These are phyloP conservation scores for Trinorchestia longiramus DNA, from an alignment of 1,140 invertebrate genomes.

Conservation along the genomic window DNA sequence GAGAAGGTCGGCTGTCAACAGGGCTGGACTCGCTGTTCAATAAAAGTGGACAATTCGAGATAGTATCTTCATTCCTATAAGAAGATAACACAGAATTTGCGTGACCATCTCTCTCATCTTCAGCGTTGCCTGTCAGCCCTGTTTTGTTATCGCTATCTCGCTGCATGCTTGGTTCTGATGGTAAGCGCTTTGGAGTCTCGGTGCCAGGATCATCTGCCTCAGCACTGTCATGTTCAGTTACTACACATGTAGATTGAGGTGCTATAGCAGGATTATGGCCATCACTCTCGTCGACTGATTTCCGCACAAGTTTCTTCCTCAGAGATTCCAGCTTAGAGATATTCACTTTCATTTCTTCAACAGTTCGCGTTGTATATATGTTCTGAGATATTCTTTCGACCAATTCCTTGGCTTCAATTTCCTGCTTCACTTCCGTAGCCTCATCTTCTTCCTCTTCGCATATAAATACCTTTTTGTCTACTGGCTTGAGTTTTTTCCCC, in stretches of 20 bases:
- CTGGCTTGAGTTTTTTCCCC: neutral
- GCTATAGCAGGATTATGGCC: neutral
- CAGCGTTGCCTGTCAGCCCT: neutral
- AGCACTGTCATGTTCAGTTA: neutral
- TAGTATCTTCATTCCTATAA: neutral
- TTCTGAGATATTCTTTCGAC: slow-evolving; percentile 42
- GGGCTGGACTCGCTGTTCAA: neutral
- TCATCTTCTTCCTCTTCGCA: neutral
- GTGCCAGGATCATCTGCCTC: neutral
- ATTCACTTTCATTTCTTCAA: slow-evolving; percentile 2
- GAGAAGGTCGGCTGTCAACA: neutral
- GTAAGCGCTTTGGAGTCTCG: neutral
- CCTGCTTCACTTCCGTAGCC: neutral
- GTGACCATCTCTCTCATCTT: neutral
- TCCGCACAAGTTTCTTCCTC: neutral
- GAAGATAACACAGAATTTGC: neutral
- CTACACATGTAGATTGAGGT: neutral
- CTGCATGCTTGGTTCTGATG: neutral
- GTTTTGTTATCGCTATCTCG: neutral
- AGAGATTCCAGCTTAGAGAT: slow-evolving; percentile 9
- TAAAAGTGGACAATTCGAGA: neutral
- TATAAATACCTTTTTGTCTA: neutral
- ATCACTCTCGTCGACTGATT: slow-evolving; percentile 35
- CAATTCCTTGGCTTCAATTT: slow-evolving; percentile 33
- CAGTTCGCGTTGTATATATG: slow-evolving; percentile 33